Evolutionary conservation across 2,797 vertebrate species (phyloP).

Genomic region (Sebastes hubbsi): DNA sequence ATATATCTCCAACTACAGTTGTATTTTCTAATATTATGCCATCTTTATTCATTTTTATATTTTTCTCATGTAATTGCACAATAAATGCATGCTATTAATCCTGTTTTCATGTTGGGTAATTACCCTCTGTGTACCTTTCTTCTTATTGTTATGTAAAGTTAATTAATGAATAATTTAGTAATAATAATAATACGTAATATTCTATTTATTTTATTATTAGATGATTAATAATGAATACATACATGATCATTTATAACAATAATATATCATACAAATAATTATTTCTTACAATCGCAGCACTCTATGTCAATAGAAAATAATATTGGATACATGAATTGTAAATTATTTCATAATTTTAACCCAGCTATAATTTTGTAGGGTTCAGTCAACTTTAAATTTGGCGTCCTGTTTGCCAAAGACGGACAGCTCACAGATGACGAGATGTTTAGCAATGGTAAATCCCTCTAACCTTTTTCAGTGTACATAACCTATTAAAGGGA

Average conservation of each 20-base stretch:
- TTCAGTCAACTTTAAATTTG: slow-evolving; percentile 99
- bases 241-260: too few species aligned
- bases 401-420: slow-evolving; percentile 96
- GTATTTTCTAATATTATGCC: neutral
- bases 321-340: neutral
- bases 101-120: neutral
- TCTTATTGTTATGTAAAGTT: too few species aligned
- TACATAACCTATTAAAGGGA: neutral
- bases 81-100: neutral
- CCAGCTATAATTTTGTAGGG: slow-evolving; percentile 80
- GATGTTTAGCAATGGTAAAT: slow-evolving; percentile 98
- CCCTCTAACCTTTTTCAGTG: neutral
- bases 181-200: too few species aligned
- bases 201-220: too few species aligned
- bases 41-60: neutral
- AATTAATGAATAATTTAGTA: too few species aligned
- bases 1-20: neutral
- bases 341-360: neutral
- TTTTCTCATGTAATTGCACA: neutral
- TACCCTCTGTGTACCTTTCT: neutral
- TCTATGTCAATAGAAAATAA: neutral
- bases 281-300: neutral
- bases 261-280: too few species aligned
- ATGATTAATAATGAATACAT: too few species aligned
- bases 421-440: slow-evolving; percentile 98